Evolutionary conservation across 2,113 vertebrate genomes (phyloP).

Genomic region (Sorex araneus): DNA sequence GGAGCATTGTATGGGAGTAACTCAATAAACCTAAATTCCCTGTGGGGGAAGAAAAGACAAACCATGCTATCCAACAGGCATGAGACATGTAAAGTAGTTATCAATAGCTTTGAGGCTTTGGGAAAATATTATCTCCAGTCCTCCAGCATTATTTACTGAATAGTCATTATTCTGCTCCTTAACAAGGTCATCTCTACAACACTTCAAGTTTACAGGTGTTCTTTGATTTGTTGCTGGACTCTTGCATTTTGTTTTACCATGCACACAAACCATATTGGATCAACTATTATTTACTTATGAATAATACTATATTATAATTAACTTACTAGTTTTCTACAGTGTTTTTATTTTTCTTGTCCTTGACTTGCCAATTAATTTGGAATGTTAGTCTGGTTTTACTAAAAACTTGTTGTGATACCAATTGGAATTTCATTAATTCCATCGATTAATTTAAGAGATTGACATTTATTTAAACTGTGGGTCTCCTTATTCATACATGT

Average conservation of each 20-base stretch:
- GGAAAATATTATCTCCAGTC: too few species aligned
- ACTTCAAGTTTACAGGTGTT: neutral
- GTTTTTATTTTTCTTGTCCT: neutral
- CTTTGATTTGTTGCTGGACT: neutral
- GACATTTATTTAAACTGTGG: neutral
- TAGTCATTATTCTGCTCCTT: too few species aligned
- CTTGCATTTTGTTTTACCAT: neutral
- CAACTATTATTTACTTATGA: too few species aligned
- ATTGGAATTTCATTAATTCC: constrained; percentile 44
- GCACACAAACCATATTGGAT: neutral
- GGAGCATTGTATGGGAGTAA: too few species aligned
- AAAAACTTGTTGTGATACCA: neutral
- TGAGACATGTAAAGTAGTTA: too few species aligned
- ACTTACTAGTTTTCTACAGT: neutral
- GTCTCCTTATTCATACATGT: neutral
- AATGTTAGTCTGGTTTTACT: neutral
- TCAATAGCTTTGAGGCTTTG: too few species aligned
- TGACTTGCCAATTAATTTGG: constrained; percentile 38
- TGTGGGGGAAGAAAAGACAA: too few species aligned
- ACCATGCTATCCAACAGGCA: too few species aligned
- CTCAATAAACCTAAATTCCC: too few species aligned
- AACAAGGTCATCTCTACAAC: neutral
- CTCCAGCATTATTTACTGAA: too few species aligned
- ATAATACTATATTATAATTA: too few species aligned
- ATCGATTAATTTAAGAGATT: neutral